Base-by-base conservation (phyloP, 35 echinoderm and acorn worm species). In the Ophiothrix spiculata region DNA sequence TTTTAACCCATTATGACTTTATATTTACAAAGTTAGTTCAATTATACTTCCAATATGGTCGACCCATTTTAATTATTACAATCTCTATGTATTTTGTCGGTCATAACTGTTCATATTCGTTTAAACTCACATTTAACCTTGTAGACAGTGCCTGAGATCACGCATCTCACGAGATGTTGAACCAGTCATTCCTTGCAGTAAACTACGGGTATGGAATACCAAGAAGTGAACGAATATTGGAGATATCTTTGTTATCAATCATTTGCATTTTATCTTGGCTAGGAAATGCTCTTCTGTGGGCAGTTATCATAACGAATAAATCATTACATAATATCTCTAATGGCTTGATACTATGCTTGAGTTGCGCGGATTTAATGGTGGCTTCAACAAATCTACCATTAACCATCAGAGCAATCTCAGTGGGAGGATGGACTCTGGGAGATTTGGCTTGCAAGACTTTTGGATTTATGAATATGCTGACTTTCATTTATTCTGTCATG, bases 401-500 rank as follows among this genome's bases (percentile, higher is more conserved):
- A 16, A 98, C 95, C 3, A 91, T 94, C 17, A 69, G 88, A 23
- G 85, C 88, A n/a, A 91, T 98, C 8, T 38, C 84, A 0, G 41
- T 15, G 0, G 86, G 91, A 4, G 56, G 40, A 0, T 88, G 88
- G 88, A n/a, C 85, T 14, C 91, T 94, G 42, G 39, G 80, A 19
- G 77, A 85, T 0, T 0, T 0, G 0, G 17, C 91, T 17, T 98
- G 95, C 56, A 78, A 39, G 13, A 31, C 77, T 0, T 79, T 91
- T 17, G 95, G 95, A 0, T 91, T 93, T 80, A 75, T 90, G 31
- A 98, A 93, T 69, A 98, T 98, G 95, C 45, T 80, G 14, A 91
- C 92, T 15, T 98, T 98, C 39, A 88, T 98, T 31, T 88, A 69
- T 1, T 98, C 95, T 63, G 95, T 98, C 74, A 98, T 98, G 95